A percentile compares a stretch with the other conserved stretches of the same genome.
Evolutionary conservation across 1,140 invertebrate genomes (phyloP).

Genomic region (Caligus rogercresseyi): DNA sequence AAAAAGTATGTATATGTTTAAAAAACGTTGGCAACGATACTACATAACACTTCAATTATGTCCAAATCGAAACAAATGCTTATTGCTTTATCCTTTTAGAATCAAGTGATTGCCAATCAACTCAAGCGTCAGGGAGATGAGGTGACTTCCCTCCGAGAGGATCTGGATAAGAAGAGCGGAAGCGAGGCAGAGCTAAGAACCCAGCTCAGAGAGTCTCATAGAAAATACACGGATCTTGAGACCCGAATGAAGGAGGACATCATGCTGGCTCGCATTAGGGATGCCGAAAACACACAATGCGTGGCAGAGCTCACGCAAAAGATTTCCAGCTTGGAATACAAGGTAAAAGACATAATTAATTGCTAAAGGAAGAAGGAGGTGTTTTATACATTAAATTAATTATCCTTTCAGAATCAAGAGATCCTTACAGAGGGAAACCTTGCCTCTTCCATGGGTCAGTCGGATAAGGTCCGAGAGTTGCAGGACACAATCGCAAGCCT

Average conservation of each 20-base stretch:
- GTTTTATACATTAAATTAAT: not conserved
- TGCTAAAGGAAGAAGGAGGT: not conserved
- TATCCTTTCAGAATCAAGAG: constrained; percentile 58
- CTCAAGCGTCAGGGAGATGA: constrained; percentile 14
- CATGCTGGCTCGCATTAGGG: constrained; percentile 81
- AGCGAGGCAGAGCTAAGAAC: constrained; percentile 4
- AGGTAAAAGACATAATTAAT: too few relatives aligned
- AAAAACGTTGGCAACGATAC: too few relatives aligned
- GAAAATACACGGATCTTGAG: constrained; percentile 21
- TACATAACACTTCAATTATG: too few relatives aligned
- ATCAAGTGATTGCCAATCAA: constrained; percentile 19
- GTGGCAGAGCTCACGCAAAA: constrained; percentile 87
- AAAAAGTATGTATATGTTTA: too few relatives aligned
- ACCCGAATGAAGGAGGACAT: constrained; percentile 68
- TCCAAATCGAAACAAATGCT: too few relatives aligned
- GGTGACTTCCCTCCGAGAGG: constrained; percentile 3
- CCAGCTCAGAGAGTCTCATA: constrained; percentile 13
- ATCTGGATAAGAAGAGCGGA: constrained; percentile 10
- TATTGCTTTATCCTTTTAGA: constrained; percentile 20
- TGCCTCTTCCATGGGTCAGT: constrained; percentile 50
- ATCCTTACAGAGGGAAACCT: constrained; percentile 72
- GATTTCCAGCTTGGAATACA: constrained; percentile 78
- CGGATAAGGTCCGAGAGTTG: constrained; percentile 61
- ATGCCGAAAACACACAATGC: constrained; percentile 78
- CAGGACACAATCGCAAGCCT: constrained; percentile 76